Base-by-base conservation (phyloP, 2,113 vertebrate genomes). In the Brachyhypopomus occidentalis region DNA sequence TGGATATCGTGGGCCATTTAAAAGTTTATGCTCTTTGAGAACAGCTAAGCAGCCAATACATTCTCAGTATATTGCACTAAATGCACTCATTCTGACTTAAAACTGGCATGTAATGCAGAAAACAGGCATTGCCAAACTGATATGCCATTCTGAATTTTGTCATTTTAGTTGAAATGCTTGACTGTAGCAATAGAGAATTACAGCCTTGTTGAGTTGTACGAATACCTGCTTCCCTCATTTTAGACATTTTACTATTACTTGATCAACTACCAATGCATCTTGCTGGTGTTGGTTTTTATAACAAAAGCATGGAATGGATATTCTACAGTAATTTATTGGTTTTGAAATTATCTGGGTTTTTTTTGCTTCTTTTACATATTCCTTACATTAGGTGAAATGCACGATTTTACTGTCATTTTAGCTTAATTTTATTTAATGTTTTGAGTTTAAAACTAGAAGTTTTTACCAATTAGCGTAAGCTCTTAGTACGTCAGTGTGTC, bases 111-210 rank as follows among this genome's bases (percentile, higher is more conserved):
- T 19, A n/a, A 36, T 27, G 36, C 8, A 41, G 59, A 79, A 75
- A 19, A 56, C 12, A 70, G n/a, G 59, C 14, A 34, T 36, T 63
- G 23, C 64, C 38, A 66, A 55, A 55, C 41, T 52, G 45, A 72
- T 75, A 63, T 72, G 22, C 16, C 71, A 27, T 72, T 69, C 41
- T 66, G 19, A 58, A 27, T 59, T 73, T 77, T 60, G 2, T 84
- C 69, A 66, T 82, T 85, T 81, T 48, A 41, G 19, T 72, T 83
- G 67, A 80, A 84, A 60, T 79, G 60, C 79, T 73, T 34, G 75
- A 83, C 78, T 77, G 88, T 90, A 93, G 89, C 91, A 92, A 88
- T 82, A 89, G 88, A 87, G 45, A 25, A 48, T 41, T 34, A 74
- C 30, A 73, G 56, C 6, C 8, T 41, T 82, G 71, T 66, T 74